These are phyloP conservation scores for Oligia strigilis DNA, from an alignment of 2,888 invertebrate genomes.

Conservation along the genomic window DNA sequence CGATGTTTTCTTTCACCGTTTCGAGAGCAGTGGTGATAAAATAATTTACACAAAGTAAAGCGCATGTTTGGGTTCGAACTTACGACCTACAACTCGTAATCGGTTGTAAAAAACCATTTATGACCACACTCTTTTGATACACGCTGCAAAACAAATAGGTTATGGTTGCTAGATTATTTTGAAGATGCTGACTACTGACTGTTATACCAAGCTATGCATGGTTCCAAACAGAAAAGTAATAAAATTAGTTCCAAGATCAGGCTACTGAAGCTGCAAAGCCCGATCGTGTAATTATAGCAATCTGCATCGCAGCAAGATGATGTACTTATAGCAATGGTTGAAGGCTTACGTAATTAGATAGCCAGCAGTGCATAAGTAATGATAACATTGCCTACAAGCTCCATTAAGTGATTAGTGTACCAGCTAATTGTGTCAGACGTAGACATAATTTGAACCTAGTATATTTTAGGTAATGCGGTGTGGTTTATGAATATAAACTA, in stretches of 20 bases:
- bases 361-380: slow-evolving; percentile 48
- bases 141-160: not conserved
- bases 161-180: not conserved
- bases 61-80: no score
- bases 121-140: not conserved
- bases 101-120: not conserved
- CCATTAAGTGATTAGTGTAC: slow-evolving; percentile 60
- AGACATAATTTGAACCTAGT: slow-evolving; percentile 15
- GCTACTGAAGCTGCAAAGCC: not conserved
- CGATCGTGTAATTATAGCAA: not conserved
- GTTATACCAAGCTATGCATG: not conserved
- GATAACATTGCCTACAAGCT: slow-evolving; percentile 52
- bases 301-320: slow-evolving; percentile 6
- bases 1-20: no score
- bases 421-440: slow-evolving; percentile 49
- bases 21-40: no score
- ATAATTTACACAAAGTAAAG: no score
- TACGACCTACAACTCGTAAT: no score
- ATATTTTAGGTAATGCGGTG: not conserved
- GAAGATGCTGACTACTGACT: not conserved
- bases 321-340: slow-evolving; percentile 2
- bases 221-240: not conserved
- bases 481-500: not conserved
- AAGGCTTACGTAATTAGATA: slow-evolving; percentile 28
- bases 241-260: not conserved